Base-by-base conservation (phyloP, 2,888 invertebrate species). In the Boloria euphrosyne region DNA sequence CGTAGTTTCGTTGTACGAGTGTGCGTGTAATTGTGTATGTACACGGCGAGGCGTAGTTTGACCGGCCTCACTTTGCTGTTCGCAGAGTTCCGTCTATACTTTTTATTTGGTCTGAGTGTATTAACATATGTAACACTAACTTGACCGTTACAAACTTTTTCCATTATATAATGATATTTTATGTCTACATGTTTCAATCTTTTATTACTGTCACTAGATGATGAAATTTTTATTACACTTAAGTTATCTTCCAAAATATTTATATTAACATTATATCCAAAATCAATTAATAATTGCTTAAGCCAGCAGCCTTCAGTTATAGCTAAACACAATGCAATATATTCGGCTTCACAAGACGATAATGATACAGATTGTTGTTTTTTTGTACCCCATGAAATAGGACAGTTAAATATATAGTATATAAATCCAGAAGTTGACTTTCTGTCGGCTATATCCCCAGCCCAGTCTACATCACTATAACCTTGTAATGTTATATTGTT, bases 171-270 rank as follows among this genome's bases (percentile, higher is more conserved):
- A 16, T 50, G 16, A 50, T n/a, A 50, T 50, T 44, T 44, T 13
- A 44, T 14, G 3, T 10, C 44, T 44, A 44, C 14, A 44, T 44
- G 44, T 44, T 44, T 44, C 14, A 44, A 44, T 44, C 44, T 10
- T 14, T 44, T 44, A 44, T 44, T 44, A 44, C 44, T 44, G 16
- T 50, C 50, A 50, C 16, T 50, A 16, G 14, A 14, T 50, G 14
- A 14, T 50, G 50, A 14, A n/a, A 50, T 50, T 16, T 16, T 50
- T 50, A 50, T 50, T n/a, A 50, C 50, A 50, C 50, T 50, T 50
- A 7, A 16, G 16, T 44, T 44, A 44, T 44, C 44, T 14, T 44
- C 44, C 14, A 44, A 44, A 44, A 44, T 44, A 44, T 44, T 44
- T 44, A 44, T 44, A 44, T 44, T 44, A 13, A 14, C 14, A 13